These are phyloP conservation scores for Mamestra configurata DNA, from an alignment of 1,140 invertebrate species.

Conservation along the genomic window DNA sequence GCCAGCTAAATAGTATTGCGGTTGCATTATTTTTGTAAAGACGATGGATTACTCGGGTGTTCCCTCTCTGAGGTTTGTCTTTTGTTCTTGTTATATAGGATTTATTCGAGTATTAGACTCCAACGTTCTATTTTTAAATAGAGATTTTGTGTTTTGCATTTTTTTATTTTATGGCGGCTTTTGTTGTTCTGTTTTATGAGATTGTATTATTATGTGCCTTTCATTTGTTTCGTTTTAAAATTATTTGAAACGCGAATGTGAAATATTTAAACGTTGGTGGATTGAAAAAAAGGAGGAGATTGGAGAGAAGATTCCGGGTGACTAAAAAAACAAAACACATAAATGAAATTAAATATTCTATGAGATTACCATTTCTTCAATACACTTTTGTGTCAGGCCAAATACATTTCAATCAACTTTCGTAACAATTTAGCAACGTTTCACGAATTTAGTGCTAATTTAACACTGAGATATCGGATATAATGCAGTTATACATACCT, in stretches of 20 bases:
- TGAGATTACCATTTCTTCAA: too few relatives aligned
- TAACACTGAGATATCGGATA: too few relatives aligned
- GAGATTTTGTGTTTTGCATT: conserved; percentile 44
- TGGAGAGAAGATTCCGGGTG: too few relatives aligned
- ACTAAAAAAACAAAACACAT: too few relatives aligned
- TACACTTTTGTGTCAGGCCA: too few relatives aligned
- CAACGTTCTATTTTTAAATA: conserved; percentile 57
- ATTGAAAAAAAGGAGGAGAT: too few relatives aligned
- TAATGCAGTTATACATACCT: too few relatives aligned
- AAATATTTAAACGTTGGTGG: too few relatives aligned
- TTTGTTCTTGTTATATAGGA: conserved; percentile 65
- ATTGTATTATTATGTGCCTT: not conserved
- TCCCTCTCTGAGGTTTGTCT: conserved; percentile 61
- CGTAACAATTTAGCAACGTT: too few relatives aligned
- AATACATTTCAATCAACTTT: too few relatives aligned
- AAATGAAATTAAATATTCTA: too few relatives aligned
- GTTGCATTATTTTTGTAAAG: conserved; percentile 64
- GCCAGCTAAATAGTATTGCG: conserved; percentile 58
- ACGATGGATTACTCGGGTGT: conserved; percentile 60
- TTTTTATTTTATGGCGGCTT: conserved; percentile 7
- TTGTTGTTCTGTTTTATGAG: not conserved
- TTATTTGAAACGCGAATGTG: not conserved
- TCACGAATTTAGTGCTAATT: too few relatives aligned
- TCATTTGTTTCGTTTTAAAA: not conserved
- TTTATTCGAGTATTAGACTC: conserved; percentile 62